Percentiles rank a stretch among this genome's conserved stretches.
Evolutionary conservation across 2,113 vertebrate species (phyloP).

Genomic region (Vulpes ferrilata): DNA sequence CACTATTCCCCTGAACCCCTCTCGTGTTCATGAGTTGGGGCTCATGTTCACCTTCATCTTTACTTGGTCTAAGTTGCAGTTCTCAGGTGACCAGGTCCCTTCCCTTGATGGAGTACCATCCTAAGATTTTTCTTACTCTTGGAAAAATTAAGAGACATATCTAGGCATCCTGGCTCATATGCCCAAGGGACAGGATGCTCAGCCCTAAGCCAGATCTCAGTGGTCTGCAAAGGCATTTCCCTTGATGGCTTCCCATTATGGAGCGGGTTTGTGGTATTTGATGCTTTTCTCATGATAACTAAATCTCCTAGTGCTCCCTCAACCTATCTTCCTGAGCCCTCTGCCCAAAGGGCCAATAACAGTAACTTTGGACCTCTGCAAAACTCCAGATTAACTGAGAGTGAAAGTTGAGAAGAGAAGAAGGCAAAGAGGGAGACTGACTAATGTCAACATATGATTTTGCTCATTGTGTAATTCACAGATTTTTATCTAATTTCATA

Average conservation of each 20-base stretch:
- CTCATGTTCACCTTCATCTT: slow-evolving; percentile 30
- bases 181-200: background rate
- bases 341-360: background rate
- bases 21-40: background rate
- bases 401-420: slow-evolving; percentile 41
- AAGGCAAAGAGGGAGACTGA: background rate
- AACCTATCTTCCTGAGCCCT: background rate
- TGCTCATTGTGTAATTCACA: background rate
- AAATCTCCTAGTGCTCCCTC: background rate
- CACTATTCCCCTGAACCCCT: background rate
- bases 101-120: background rate
- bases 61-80: background rate
- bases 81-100: background rate
- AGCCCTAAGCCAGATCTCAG: slow-evolving; percentile 16
- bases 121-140: background rate
- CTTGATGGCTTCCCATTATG: background rate
- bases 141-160: background rate
- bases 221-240: slow-evolving; percentile 37
- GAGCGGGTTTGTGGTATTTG: background rate
- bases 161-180: background rate
- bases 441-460: background rate
- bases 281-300: background rate
- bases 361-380: background rate
- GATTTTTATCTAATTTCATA: slow-evolving; percentile 53
- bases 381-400: background rate